Base-by-base conservation (phyloP, 2,113 vertebrate genomes). In the Ranitomeya imitator region DNA sequence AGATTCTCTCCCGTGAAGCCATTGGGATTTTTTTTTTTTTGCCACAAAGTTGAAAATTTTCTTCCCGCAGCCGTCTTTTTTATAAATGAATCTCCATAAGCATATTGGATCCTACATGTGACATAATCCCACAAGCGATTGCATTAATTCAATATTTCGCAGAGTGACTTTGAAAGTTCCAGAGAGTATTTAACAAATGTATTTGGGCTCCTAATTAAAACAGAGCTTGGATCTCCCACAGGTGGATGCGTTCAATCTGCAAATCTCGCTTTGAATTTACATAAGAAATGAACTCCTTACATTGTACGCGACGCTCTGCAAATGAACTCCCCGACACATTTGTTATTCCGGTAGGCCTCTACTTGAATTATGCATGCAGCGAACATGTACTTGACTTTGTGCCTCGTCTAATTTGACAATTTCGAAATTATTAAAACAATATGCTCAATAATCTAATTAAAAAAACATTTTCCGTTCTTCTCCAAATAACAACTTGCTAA, bases 131-230 rank as follows among this genome's bases (percentile, higher is more conserved):
- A 45, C 13, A 88, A 88, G 86, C 73, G 21, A 73, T 76, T 76
- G 57, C 57, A 74, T 88, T 88, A 88, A 88, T 88, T 88, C 79
- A 21, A 61, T 57, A 76, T 88, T 88, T 76, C n/a, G 26, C 57
- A 54, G 31, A 87, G 23, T 69, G 86, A 87, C 86, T 87, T 87
- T 87, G 86, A 80, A 60, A 80, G 63, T 87, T 79, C 77, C 86
- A 59, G 86, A 86, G 85, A 83, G 79, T 54, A 83, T 88, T 88
- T 74, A 83, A 51, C 79, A 88, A 88, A 83, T 76, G 67, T 61
- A 80, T 87, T 87, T 87, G 78, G 69, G 76, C 80, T 87, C 26
- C 67, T 88, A 88, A 88, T 83, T 88, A 88, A 83, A 88, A 88
- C 69, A 63, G 76, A 63, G 86, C 67, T 69, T 83, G 54, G 37